These are phyloP conservation scores for Zaprionus kolodkinae DNA, from an alignment of 1,140 invertebrate genomes.

Conservation along the genomic window DNA sequence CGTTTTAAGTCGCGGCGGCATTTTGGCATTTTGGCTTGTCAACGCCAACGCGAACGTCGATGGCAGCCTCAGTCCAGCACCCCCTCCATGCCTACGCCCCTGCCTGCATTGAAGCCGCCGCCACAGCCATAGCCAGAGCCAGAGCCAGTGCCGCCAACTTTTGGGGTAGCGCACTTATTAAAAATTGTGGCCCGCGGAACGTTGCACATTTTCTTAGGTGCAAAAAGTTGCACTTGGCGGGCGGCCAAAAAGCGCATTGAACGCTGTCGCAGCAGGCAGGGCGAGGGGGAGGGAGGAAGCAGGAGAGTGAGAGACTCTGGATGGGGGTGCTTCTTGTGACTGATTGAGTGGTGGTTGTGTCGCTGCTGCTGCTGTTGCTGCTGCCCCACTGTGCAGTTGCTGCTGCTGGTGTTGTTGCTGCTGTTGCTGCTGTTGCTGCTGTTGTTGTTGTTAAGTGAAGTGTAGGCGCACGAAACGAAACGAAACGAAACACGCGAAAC, in stretches of 20 bases:
- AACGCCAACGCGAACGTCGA: slow-evolving; percentile 25
- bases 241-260: slow-evolving; percentile 44
- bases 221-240: slow-evolving; percentile 75
- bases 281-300: too few relatives aligned
- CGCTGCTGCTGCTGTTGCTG: neutral
- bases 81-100: too few relatives aligned
- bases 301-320: neutral
- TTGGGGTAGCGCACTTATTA: slow-evolving; percentile 50
- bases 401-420: neutral
- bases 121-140: neutral
- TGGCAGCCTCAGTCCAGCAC: neutral
- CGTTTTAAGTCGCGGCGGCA: slow-evolving; percentile 59
- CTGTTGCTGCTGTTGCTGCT: slow-evolving; percentile 18
- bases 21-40: slow-evolving; percentile 57
- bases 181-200: slow-evolving; percentile 48
- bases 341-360: slow-evolving; percentile 36
- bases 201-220: slow-evolving; percentile 71
- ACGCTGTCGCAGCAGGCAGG: neutral
- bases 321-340: slow-evolving; percentile 9
- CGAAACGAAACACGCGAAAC: slow-evolving; percentile 74
- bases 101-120: slow-evolving; percentile 3
- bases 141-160: slow-evolving; percentile 26
- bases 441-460: slow-evolving; percentile 68
- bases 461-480: slow-evolving; percentile 68
- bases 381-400: slow-evolving; percentile 2